phyloP scores from a whole-genome alignment of 2,888 invertebrate species.

The Alcis repandata region DNA sequence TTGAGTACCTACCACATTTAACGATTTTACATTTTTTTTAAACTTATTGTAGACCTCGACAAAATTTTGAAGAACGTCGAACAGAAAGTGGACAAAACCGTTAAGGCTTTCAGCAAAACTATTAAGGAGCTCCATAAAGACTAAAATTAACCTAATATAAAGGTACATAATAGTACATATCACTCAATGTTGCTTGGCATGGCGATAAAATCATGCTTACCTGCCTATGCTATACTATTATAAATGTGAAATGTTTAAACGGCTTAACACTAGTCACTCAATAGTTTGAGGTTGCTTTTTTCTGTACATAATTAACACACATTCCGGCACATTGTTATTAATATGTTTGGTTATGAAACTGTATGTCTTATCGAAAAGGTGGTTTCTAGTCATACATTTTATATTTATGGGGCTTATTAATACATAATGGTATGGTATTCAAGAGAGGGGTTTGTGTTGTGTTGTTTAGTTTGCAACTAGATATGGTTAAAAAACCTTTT shows the following conservation, averaged over 20 bases:
- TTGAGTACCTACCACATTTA: slow-evolving; percentile 37
- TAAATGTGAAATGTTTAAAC: not conserved
- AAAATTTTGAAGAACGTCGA: slow-evolving; percentile 67
- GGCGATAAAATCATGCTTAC: slow-evolving; percentile 43
- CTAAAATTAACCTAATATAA: slow-evolving; percentile 52
- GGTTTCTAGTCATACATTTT: too few relatives aligned
- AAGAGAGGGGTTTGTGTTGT: slow-evolving; percentile 29
- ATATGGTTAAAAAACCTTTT: not conserved
- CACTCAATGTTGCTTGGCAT: slow-evolving; percentile 62
- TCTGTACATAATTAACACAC: not conserved
- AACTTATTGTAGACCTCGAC: slow-evolving; percentile 61
- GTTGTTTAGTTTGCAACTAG: slow-evolving; percentile 6
- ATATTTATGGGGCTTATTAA: too few relatives aligned
- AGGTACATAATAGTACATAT: slow-evolving; percentile 53
- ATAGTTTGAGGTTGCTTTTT: not conserved
- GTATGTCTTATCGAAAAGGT: too few relatives aligned
- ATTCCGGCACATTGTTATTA: too few relatives aligned
- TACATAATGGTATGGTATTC: slow-evolving; percentile 32
- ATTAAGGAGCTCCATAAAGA: slow-evolving; percentile 70
- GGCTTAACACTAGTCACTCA: not conserved
- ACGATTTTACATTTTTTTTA: not conserved
- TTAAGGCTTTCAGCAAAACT: slow-evolving; percentile 67
- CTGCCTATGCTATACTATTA: not conserved
- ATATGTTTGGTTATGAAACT: too few relatives aligned
- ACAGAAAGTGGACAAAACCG: slow-evolving; percentile 72